Evolutionary conservation across 2,113 vertebrate species (phyloP), one percentile per base, ranked within the genome.

Genomic region (Suricata suricatta): DNA sequence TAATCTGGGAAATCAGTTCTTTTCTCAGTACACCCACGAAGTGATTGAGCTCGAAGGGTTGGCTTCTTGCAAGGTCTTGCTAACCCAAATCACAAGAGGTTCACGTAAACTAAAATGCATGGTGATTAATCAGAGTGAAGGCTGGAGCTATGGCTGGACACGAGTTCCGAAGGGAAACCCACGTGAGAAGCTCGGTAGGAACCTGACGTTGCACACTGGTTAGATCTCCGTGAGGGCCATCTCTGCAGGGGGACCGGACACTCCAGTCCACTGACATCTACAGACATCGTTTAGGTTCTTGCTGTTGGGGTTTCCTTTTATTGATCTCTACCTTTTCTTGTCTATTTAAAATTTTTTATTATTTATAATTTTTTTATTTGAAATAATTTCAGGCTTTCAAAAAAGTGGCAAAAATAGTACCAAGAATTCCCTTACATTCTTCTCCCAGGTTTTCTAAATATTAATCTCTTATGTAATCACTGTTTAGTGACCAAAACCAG

Each of bases 371-470:
- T 97, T 82, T 82, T 41, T 14, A 88, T 95, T 95, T 96, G 76
- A 93, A 96, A 87, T 91, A 27, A 88, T 93, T 79, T 89, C 54
- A 89, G 47, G 44, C 47, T 89, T 97, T 88, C 33, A 60, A 60
- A 89, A 91, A 74, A 60, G 31, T 16, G n/a, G 16, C 3, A 44
- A 76, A 88, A 80, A n/a, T 16, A 94, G 19, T 47, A 12, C 5
- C 33, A 96, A 86, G 54, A 77, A 89, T 89, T 79, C 29, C 31
- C 25, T 16, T 95, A 29, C 54, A 44, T 54, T 96, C n/a, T 91
- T 85, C 41, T 83, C 52, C 19, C 11, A 63, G 17, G 47, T 82
- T 95, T 96, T 71, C 57, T 93, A 82, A 93, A 91, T 86, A 50
- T 84, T 88, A 84, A 4, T 27, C 25, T 90, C 71, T 85, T 93